Evolutionary conservation across 1,140 invertebrate species (phyloP).

Genomic region (Maniola jurtina): DNA sequence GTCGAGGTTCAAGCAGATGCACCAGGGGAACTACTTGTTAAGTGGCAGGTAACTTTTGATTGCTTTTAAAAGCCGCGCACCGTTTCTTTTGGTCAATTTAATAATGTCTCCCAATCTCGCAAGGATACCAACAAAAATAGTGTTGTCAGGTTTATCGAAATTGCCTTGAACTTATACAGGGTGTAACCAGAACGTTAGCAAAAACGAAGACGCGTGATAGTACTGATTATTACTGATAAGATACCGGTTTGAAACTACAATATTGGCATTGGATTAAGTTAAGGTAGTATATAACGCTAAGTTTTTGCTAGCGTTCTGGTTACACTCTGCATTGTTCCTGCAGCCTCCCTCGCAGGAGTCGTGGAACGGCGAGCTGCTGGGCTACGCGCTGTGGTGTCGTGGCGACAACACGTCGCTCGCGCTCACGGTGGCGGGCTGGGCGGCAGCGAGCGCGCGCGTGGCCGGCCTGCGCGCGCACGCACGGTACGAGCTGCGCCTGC

Average conservation of each 20-base stretch:
- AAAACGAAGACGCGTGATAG: too few relatives aligned
- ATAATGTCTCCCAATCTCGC: too few relatives aligned
- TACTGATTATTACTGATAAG: too few relatives aligned
- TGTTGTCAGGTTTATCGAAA: too few relatives aligned
- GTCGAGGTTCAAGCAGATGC: slow-evolving; percentile 88
- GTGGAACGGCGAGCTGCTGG: slow-evolving; percentile 90
- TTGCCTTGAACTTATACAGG: too few relatives aligned
- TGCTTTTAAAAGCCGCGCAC: background rate
- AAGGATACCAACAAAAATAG: too few relatives aligned
- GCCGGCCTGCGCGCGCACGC: slow-evolving; percentile 86
- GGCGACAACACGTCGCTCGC: slow-evolving; percentile 50
- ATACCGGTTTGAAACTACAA: too few relatives aligned
- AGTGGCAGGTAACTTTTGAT: slow-evolving; percentile 83
- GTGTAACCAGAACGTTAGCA: too few relatives aligned
- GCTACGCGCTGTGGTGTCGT: slow-evolving; percentile 87
- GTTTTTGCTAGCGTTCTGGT: too few relatives aligned
- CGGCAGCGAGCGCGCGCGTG: slow-evolving; percentile 71
- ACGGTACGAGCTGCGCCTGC: slow-evolving; percentile 88
- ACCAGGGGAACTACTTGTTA: slow-evolving; percentile 88
- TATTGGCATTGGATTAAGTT: too few relatives aligned
- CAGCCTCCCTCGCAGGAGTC: slow-evolving; percentile 85
- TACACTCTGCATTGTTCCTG: background rate
- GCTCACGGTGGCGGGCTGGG: slow-evolving; percentile 83
- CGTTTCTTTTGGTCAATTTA: too few relatives aligned
- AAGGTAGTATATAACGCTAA: too few relatives aligned